phyloP scores from a whole-genome alignment of 2,113 vertebrate genomes.

The Tretioscincus oriximinensis region DNA sequence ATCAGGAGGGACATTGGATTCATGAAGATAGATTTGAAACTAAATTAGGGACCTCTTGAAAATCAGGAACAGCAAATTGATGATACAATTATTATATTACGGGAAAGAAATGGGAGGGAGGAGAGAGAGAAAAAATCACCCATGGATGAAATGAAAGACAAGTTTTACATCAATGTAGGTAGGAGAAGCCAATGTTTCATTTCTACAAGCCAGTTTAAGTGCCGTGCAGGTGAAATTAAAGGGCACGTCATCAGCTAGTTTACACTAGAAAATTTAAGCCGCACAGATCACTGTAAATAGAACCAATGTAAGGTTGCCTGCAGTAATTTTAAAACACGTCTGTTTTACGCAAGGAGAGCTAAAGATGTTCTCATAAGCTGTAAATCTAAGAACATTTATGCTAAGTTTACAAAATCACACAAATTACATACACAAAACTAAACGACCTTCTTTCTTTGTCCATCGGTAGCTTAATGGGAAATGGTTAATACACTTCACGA shows the following conservation, averaged over 20 bases:
- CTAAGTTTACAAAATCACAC: neutral
- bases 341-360: slow-evolving; percentile 7
- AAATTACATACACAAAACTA: neutral
- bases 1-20: slow-evolving; percentile 33
- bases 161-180: slow-evolving; percentile 14
- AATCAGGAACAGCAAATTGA: slow-evolving; percentile 24
- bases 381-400: neutral
- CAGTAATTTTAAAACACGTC: neutral
- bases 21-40: slow-evolving; percentile 38
- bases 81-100: slow-evolving; percentile 24
- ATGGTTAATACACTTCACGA: neutral
- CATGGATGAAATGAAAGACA: neutral
- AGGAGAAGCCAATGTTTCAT: slow-evolving; percentile 14
- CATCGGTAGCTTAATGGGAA: neutral
- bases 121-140: slow-evolving; percentile 6
- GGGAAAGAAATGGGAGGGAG: neutral
- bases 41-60: slow-evolving; percentile 29
- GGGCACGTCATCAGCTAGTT: neutral
- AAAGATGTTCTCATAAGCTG: neutral
- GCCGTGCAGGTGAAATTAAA: neutral
- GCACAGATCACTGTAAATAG: slow-evolving; percentile 10
- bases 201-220: neutral
- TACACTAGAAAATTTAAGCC: slow-evolving; percentile 3
- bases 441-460: neutral
- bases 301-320: neutral